Base-by-base conservation (phyloP, 2,113 vertebrate genomes). In the Lutjanus erythropterus region DNA sequence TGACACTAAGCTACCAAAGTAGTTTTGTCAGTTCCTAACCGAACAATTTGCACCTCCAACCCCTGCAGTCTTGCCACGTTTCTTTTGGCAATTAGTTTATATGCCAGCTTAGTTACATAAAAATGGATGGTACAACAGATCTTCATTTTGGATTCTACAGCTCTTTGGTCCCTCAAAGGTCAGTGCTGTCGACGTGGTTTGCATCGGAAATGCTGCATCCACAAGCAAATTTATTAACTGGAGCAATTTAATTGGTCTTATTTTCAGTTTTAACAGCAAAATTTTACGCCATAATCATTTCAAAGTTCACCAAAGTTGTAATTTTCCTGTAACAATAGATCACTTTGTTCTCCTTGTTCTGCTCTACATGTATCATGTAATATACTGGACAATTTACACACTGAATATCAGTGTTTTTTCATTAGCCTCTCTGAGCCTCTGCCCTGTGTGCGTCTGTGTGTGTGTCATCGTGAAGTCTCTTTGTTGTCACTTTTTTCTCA, bases 401-500 rank as follows among this genome's bases (percentile, higher is more conserved):
- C 1, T 14, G 1, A 21, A 19, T 3, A 46, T 68, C 16, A 2
- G n/a, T 49, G 29, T 68, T 58, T 19, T 1, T 6, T 10, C 60
- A 21, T 53, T 27, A 41, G 44, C 31, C 29, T 71, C 18, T 39
- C 2, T 15, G n/a, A n/a, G 41, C 14, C 35, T 37, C 19, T 9
- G 35, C 35, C 6, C 47, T 52, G 15, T 12, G 23, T 27, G 31
- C n/a, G n/a, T n/a, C n/a, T 65, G 56, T 53, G 60, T 69, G 62
- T 39, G 61, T 46, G 80, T 80, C 42, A 42, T 67, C 2, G 2
- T 18, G 12, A 6, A 67, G 65, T 79, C 81, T 76, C 87, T 87
- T 88, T 91, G 88, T 91, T 83, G 80, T 90, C 83, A 52, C 71
- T 23, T 44, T 46, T 60, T 66, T 21, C 83, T 91, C 88, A 89